Conservation (phyloP, 2,797 vertebrate species). For the Synaphobranchus kaupii region DNA sequence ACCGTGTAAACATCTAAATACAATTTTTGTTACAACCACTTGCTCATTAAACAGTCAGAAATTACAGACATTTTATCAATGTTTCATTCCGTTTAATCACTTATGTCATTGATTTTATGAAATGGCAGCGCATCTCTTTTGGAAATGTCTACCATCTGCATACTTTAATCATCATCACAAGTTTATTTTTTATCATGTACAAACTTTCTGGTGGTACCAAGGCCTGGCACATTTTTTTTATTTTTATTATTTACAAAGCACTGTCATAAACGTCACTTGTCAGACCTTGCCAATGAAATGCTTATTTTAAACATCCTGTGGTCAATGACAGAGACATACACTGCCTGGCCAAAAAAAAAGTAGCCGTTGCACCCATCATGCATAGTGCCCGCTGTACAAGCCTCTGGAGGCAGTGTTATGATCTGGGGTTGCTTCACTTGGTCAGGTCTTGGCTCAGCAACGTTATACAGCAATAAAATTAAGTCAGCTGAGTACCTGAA, state of each 20-base stretch:
- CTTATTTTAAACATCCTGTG: not conserved
- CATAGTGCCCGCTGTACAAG: too few relatives aligned
- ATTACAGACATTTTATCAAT: not conserved
- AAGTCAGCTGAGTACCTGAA: too few relatives aligned
- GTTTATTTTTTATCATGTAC: not conserved
- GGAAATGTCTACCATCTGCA: not conserved
- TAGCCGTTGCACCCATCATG: too few relatives aligned
- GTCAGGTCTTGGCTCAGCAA: too few relatives aligned
- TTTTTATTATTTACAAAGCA: not conserved
- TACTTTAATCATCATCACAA: not conserved
- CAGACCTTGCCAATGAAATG: not conserved
- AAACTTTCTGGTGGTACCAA: not conserved
- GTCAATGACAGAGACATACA: not conserved
- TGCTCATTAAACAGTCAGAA: not conserved
- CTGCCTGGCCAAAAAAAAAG: too few relatives aligned
- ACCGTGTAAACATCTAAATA: not conserved
- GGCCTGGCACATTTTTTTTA: not conserved
- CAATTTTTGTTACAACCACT: not conserved
- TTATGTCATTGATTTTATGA: not conserved
- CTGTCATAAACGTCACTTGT: not conserved
- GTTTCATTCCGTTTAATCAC: not conserved
- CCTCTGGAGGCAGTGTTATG: too few relatives aligned
- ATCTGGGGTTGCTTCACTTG: too few relatives aligned
- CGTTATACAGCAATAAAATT: too few relatives aligned
- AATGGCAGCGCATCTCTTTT: not conserved